phyloP scores from a whole-genome alignment of 2,797 vertebrate genomes.

The Neopelma chrysocephalum region DNA sequence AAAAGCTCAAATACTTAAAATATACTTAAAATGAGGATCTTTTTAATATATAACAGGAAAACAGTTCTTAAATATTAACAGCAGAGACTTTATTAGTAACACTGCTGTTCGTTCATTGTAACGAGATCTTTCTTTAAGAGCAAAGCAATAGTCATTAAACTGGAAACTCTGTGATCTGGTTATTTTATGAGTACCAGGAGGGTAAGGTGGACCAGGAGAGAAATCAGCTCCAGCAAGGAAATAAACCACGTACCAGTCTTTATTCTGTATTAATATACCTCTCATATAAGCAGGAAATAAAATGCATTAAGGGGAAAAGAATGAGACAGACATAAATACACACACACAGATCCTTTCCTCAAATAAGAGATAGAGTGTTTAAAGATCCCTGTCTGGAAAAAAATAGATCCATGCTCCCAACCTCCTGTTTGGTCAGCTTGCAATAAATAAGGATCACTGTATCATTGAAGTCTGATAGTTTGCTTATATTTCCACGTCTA shows the following conservation, averaged over 20 bases:
- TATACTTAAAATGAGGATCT: neutral
- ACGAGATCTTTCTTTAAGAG: conserved; percentile 11
- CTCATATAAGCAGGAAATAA: neutral
- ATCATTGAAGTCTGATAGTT: neutral
- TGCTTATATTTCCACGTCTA: neutral
- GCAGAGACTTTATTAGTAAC: neutral
- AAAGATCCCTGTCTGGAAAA: neutral
- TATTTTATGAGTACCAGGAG: conserved; percentile 13
- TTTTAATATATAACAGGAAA: neutral
- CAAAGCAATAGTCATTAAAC: conserved; percentile 34
- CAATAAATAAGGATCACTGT: neutral
- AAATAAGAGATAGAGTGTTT: neutral
- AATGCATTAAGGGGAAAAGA: neutral
- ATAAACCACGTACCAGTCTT: neutral
- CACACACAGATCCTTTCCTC: neutral
- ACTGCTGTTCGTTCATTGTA: neutral
- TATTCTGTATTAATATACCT: neutral
- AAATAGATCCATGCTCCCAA: neutral
- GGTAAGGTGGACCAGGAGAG: neutral
- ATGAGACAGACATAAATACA: neutral
- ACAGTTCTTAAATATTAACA: conserved; percentile 9
- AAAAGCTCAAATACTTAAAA: neutral
- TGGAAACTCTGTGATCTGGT: conserved; percentile 19
- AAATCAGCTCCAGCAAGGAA: neutral
- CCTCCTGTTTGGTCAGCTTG: neutral